Conservation (phyloP, 2,888 invertebrate species). For the Ornithoptera priamus region DNA sequence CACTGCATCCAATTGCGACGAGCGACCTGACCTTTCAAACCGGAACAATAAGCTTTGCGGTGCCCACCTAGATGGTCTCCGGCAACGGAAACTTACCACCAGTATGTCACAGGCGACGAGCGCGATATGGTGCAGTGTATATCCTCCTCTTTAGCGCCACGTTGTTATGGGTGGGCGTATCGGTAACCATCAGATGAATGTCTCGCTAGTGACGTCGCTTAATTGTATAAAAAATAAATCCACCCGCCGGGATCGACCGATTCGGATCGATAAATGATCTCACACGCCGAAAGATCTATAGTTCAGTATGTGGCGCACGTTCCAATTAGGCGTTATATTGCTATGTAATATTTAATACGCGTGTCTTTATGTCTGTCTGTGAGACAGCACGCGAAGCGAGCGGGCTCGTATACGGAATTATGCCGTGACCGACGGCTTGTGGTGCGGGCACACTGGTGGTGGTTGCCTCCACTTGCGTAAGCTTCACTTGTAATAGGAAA, state of each 20-base stretch:
- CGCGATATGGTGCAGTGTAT: no score
- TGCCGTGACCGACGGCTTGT: slow-evolving; percentile 49
- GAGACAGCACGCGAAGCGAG: slow-evolving; percentile 65
- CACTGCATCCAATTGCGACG: no score
- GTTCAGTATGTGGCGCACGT: slow-evolving; percentile 57
- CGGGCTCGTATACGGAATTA: slow-evolving; percentile 53
- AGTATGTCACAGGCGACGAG: no score
- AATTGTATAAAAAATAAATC: background rate
- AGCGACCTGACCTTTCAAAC: no score
- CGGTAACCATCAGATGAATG: no score
- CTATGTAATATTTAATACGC: slow-evolving; percentile 66
- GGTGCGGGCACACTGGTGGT: slow-evolving; percentile 3
- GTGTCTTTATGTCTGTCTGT: slow-evolving; percentile 64
- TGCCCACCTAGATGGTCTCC: no score
- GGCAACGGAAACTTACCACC: no score
- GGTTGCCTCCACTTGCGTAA: background rate
- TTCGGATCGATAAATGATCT: slow-evolving; percentile 47
- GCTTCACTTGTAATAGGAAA: background rate
- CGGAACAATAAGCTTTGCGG: no score
- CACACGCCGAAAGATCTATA: slow-evolving; percentile 45
- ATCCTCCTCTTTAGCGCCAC: no score
- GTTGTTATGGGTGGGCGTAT: no score
- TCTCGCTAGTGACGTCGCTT: no score
- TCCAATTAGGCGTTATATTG: slow-evolving; percentile 72
- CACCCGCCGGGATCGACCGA: slow-evolving; percentile 33